Base-by-base conservation (phyloP, 2,113 vertebrate genomes). In the Ardeotis arabs region DNA sequence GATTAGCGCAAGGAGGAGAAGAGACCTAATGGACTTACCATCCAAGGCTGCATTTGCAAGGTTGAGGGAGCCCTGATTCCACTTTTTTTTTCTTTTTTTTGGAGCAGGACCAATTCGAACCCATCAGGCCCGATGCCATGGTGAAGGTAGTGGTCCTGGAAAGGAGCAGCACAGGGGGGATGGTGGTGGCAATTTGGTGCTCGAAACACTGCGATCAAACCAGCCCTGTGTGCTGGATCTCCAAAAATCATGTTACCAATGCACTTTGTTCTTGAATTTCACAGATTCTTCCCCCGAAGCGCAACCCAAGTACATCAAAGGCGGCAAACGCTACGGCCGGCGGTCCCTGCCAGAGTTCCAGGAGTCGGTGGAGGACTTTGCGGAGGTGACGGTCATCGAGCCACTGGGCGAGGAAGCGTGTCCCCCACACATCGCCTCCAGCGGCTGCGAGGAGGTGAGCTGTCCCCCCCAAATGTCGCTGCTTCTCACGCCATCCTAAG, bases 261-360 rank as follows among this genome's bases (percentile, higher is more conserved):
- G 20, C 0, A 10, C 31, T 69, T 14, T 60, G 7, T 79, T 14
- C 84, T 33, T n/a, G 69, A 12, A 25, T 21, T 86, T 69, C 58
- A 33, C 83, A 96, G 97, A 98, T 98, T 98, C 96, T 31, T 99
- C 98, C 33, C 97, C 98, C 0, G 99, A 99, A 95, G 99, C 98
- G 6, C 98, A 99, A 63, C 99, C 99, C 82, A 99, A 99, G 97
- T 99, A 99, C 72, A 98, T 99, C 92, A 99, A 98, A 90, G 99
- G 99, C 0, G 98, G 99, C 41, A 99, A 99, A 81, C 99, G 99
- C 31, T 99, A 99, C 0, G 99, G 99, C 62, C 99, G 99, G 16
- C 98, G 99, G 3, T 99, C 99, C 37, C 98, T 98, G 41, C 99
- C 99, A 0, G 99, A 99, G 92, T 98, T 98, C 87, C 97, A 93